Base-by-base conservation (phyloP, 2,888 invertebrate species). In the Nomada goodeniana region DNA sequence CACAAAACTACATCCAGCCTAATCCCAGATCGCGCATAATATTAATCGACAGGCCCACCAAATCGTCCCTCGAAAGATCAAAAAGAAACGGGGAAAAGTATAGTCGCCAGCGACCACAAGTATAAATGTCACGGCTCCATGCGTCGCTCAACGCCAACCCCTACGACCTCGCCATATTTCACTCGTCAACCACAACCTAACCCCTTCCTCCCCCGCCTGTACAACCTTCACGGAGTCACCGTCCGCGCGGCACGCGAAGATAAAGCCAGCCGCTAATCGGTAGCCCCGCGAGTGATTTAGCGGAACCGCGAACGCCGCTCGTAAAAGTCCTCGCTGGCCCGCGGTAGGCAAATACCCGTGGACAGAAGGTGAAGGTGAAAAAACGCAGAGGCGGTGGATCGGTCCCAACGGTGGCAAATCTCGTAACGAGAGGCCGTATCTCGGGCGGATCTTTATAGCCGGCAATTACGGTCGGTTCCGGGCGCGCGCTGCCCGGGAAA, bases 361-460 rank as follows among this genome's bases (percentile, higher is more conserved):
- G n/a, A 20, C 55, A 20, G 5, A 55, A 20, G 18, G 23, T 2
- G 15, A 23, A 23, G 55, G 68, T 36, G 68, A 55, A 64, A 55
- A 42, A 42, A 64, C 47, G 47, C 15, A n/a, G 26, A 26, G 76
- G 69, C 64, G 74, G 74, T 44, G 86, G 71, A 83, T 84, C 86
- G 85, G 87, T 87, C 89, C 89, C 86, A 85, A 67, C 78, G 88
- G 87, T 88, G 88, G 89, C 88, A 88, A 88, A 88, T 88, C 88
- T 86, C 84, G 80, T 88, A 88, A 88, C 87, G 85, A 87, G 80
- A 77, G 82, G 76, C 82, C 86, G 83, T 88, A 88, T 85, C 83
- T 88, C 82, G 84, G 72, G 64, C 70, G 86, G 86, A 90, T 90
- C 87, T 90, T 90, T 90, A 90, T 90, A 89, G 86, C 80, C 85